Evolutionary conservation across 2,113 vertebrate species (phyloP), one percentile per base, ranked within the genome.

Genomic region (Turdus rufiventris): DNA sequence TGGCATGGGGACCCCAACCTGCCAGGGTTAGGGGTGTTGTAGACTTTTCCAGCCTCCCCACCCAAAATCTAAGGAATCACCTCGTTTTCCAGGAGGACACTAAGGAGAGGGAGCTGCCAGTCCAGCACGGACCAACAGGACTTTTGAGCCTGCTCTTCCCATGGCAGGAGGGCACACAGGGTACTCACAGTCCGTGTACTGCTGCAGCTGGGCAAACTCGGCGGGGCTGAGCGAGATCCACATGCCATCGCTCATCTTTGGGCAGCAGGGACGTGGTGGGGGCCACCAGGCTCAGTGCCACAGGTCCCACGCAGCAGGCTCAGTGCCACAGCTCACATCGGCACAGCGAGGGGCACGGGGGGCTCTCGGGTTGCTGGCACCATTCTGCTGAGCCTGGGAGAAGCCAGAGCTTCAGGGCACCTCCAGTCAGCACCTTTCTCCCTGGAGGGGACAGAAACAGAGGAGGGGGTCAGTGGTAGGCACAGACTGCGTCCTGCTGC

Each of bases 151-250:
- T 16, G 5, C 28, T 73, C 31, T 28, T 25, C n/a, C 6, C 1
- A 1, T 26, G 1, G 36, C 12, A 0, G 40, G n/a, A 42, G 5
- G 10, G 28, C 3, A 5, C 1, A 1, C 8, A 0, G 48, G 60
- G 51, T 89, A 99, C 99, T 99, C 95, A 99, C 99, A 99, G 84
- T 99, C 98, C 1, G 98, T 98, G 97, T 99, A 99, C 89, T 99
- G 98, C 92, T 99, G 99, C 70, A 99, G 98, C 88, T 99, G 99
- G 73, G 96, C 96, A 48, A 99, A 99, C 96, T 99, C 99, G 1
- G 98, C 73, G 1, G 99, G 98, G 91, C 99, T 99, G 96, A 99
- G 98, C 29, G 98, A 98, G 81, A 98, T 98, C 99, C 99, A 99
- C 75, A 43, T 96, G 14, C 96, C 96, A 95, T 99, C 98, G 5